Conservation (phyloP, 2,797 vertebrate species). For the Atherinosoma microstoma region DNA sequence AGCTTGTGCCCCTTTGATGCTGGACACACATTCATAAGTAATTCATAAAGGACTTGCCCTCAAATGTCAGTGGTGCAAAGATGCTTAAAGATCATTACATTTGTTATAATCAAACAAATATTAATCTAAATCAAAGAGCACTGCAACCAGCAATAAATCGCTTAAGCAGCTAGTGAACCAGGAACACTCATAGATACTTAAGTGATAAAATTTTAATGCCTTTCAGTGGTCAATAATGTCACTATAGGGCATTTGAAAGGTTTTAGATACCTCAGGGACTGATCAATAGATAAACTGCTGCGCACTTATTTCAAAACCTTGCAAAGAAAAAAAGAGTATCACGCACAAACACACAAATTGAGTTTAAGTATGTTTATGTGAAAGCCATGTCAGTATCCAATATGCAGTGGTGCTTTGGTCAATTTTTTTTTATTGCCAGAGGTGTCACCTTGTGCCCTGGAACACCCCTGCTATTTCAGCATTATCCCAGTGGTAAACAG, state of each 20-base stretch:
- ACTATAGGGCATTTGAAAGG: not conserved
- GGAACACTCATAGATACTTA: not conserved
- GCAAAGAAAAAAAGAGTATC: not conserved
- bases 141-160: not conserved
- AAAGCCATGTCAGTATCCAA: not conserved
- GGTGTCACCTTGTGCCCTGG: slow-evolving; percentile 45
- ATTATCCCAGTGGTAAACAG: slow-evolving; percentile 70
- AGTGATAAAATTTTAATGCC: slow-evolving; percentile 4
- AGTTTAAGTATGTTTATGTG: not conserved
- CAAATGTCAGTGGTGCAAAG: not conserved
- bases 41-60: not conserved
- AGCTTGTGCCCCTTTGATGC: slow-evolving; percentile 4
- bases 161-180: not conserved
- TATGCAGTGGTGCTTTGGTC: not conserved
- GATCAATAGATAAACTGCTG: not conserved
- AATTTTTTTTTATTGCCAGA: slow-evolving; percentile 1
- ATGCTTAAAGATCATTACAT: slow-evolving; percentile 12
- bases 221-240: not conserved
- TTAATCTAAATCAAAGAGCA: not conserved
- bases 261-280: not conserved
- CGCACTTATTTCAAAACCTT: not conserved
- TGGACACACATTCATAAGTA: not conserved
- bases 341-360: not conserved
- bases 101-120: not conserved
- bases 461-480: slow-evolving; percentile 69